Percentiles rank a stretch among this genome's conserved stretches.
Conservation (phyloP, 2,113 vertebrate species). For the Serilophus lunatus region DNA sequence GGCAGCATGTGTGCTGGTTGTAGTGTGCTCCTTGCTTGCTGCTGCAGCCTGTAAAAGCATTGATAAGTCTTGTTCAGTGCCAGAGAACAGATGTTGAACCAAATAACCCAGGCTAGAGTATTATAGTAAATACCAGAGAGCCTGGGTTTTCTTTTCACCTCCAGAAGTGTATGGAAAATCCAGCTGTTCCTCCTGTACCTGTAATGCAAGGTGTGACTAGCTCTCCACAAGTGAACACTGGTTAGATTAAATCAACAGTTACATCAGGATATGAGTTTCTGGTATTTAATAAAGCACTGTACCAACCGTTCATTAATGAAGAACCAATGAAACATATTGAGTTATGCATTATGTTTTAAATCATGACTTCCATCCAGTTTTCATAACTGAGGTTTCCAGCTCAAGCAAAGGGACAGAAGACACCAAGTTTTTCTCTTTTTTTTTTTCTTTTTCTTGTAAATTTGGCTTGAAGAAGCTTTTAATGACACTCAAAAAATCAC, state of each 20-base stretch:
- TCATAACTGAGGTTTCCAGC: neutral
- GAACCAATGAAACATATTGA: neutral
- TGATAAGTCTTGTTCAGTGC: neutral
- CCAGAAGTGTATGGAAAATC: neutral
- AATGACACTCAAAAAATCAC: neutral
- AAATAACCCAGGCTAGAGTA: neutral
- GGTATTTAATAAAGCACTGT: neutral
- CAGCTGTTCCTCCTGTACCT: neutral
- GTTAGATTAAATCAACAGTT: neutral
- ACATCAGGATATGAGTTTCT: neutral
- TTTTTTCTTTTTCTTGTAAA: neutral
- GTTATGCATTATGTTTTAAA: neutral
- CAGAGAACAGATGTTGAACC: neutral
- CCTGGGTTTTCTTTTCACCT: neutral
- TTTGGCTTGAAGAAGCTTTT: neutral
- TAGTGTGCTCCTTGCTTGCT: neutral
- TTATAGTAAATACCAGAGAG: neutral
- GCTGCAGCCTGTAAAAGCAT: neutral
- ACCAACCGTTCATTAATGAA: neutral
- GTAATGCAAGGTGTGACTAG: neutral
- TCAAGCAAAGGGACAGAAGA: neutral
- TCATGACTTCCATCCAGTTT: neutral
- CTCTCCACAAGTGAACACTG: neutral
- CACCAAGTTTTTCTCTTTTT: neutral
- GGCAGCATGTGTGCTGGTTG: fast-evolving